Conservation (phyloP, 2,797 vertebrate genomes). For the Eulemur albifrons region DNA sequence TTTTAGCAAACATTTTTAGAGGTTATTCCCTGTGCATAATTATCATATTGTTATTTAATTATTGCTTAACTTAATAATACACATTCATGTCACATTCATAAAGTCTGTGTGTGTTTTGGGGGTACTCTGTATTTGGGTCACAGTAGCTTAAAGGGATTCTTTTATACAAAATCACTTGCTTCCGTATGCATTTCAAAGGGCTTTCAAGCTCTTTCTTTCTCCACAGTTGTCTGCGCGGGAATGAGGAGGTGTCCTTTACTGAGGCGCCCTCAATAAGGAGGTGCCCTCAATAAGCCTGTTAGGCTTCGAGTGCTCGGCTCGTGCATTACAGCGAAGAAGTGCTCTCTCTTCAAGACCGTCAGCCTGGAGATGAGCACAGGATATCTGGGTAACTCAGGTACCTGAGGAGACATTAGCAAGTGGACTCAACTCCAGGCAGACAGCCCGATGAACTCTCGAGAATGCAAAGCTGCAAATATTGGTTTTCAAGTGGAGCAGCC, state of each 20-base stretch:
- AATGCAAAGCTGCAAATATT: neutral
- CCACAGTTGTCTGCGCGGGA: no score
- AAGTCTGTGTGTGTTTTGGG: neutral
- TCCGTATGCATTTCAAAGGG: neutral
- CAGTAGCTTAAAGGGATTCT: neutral
- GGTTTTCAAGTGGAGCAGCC: neutral
- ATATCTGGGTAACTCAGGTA: neutral
- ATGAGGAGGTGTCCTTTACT: neutral
- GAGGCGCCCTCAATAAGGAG: neutral
- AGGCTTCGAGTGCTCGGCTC: no score
- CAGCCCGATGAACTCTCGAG: neutral
- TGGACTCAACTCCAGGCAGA: neutral
- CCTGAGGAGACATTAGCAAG: neutral
- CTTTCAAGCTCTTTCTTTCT: neutral
- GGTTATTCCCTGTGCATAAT: neutral
- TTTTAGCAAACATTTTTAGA: neutral
- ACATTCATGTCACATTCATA: neutral
- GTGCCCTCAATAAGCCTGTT: neutral
- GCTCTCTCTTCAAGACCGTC: no score
- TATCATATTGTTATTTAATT: neutral
- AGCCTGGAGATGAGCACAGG: neutral
- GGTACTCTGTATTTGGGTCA: neutral
- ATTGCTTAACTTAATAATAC: neutral
- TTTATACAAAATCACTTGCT: neutral
- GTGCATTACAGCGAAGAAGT: accelerated